Evolutionary conservation across 2,797 vertebrate species (phyloP), one percentile per base, ranked within the genome.

Genomic region (Mormyrus proboscirostris): DNA sequence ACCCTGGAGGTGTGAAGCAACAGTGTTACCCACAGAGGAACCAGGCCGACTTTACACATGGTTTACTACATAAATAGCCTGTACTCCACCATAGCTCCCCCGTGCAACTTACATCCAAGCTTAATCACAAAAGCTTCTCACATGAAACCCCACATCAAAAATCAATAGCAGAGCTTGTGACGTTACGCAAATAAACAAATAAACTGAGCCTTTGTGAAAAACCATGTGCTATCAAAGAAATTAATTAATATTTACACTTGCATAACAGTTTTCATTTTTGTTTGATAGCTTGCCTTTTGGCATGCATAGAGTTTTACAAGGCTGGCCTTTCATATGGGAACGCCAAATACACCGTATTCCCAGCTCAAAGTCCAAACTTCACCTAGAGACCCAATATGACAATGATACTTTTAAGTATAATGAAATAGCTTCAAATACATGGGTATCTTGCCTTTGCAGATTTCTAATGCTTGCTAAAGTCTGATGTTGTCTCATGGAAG

Each of bases 401-500:
- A 94, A 93, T 88, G 51, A 82, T 79, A 94, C 93, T 94, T 91
- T 83, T 49, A 90, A 88, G 38, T 44, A n/a, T 44, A 41, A 33
- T 16, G 10, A 38, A 76, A 79, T 79, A n/a, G 16, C 16, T 79
- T n/a, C 12, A n/a, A 44, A 41, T 44, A n/a, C 19, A 44, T 47
- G 44, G 38, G 33, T 2, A 47, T 44, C 73, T 16, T 73, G 38
- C 44, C 16, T n/a, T 41, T 41, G 73, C 19, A 79, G 38, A 79
- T 47, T 79, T 41, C 14, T 7, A 44, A n/a, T 79, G 73, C 95
- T 94, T 94, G 44, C 92, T 88, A 92, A 93, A 69, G 82, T 86
- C 86, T 94, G 95, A 94, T 94, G 95, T 94, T 94, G 94, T 91
- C 86, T 93, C 88, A 90, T 91, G 92, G 94, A 94, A 93, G 89